phyloP scores from a whole-genome alignment of 2,888 invertebrate species.

The Xanthia icteritia region DNA sequence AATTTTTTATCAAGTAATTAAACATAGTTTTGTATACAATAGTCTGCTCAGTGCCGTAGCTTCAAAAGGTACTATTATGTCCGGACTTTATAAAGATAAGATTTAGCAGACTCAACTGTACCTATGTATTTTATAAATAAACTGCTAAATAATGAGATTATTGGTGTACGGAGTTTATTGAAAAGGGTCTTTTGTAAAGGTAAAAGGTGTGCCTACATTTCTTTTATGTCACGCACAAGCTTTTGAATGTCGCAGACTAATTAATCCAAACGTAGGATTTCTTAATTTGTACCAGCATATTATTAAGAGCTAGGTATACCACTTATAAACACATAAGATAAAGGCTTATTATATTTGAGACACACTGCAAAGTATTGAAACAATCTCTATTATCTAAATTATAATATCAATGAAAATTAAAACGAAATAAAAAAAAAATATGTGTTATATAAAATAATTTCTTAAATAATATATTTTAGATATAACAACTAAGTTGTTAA shows the following conservation, averaged over 20 bases:
- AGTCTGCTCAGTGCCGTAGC: too few relatives aligned
- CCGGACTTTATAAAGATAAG: not conserved
- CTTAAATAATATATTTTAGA: not conserved
- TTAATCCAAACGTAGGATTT: not conserved
- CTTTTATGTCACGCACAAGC: not conserved
- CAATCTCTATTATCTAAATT: too few relatives aligned
- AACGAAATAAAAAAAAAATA: not conserved
- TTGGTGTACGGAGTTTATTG: not conserved
- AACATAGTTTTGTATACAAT: not conserved
- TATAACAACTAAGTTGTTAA: not conserved
- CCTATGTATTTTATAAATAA: not conserved
- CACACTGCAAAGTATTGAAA: too few relatives aligned
- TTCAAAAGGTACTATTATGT: too few relatives aligned
- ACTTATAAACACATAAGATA: too few relatives aligned
- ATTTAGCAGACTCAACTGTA: not conserved
- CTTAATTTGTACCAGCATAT: not conserved
- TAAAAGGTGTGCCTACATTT: not conserved
- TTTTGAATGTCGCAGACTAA: not conserved
- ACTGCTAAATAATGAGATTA: not conserved
- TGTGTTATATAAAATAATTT: not conserved
- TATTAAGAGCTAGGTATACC: too few relatives aligned
- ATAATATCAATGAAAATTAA: too few relatives aligned
- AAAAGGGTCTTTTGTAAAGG: not conserved
- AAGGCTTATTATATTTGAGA: too few relatives aligned
- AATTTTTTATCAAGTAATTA: not conserved